Evolutionary conservation across 1,140 invertebrate species (phyloP).

Genomic region (Calosoma granatense): DNA sequence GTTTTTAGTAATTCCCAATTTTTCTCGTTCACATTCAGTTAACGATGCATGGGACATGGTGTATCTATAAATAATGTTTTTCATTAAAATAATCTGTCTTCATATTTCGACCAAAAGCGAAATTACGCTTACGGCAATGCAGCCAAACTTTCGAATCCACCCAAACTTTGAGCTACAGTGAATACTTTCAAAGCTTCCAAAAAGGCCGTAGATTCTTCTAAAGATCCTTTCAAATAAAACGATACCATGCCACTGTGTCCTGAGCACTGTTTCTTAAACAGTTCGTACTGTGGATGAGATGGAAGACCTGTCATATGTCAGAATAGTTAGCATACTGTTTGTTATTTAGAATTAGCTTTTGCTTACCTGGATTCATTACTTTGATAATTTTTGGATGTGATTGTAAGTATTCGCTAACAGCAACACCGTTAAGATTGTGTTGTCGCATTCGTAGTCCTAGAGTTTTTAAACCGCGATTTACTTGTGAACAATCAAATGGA

Average conservation of each 20-base stretch:
- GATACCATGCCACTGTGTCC: slow-evolving; percentile 86
- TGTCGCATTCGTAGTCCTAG: slow-evolving; percentile 62
- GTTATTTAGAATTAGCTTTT: background rate
- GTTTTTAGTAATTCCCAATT: slow-evolving; percentile 77
- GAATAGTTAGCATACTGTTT: slow-evolving; percentile 26
- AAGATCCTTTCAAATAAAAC: slow-evolving; percentile 71
- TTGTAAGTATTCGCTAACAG: slow-evolving; percentile 66
- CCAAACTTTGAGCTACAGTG: slow-evolving; percentile 63
- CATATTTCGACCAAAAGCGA: background rate
- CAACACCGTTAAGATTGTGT: slow-evolving; percentile 66
- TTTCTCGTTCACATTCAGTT: slow-evolving; percentile 54
- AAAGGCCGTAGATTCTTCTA: slow-evolving; percentile 63
- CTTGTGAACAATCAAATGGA: slow-evolving; percentile 70
- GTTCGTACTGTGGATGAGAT: slow-evolving; percentile 78
- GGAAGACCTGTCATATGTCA: slow-evolving; percentile 48
- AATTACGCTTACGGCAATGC: slow-evolving; percentile 67
- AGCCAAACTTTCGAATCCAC: slow-evolving; percentile 68
- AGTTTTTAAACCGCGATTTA: slow-evolving; percentile 71
- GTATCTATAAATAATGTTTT: no score
- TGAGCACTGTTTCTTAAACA: slow-evolving; percentile 67
- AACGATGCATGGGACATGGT: slow-evolving; percentile 77
- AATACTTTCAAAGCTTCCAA: slow-evolving; percentile 52
- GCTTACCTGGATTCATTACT: slow-evolving; percentile 61
- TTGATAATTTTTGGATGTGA: slow-evolving; percentile 52
- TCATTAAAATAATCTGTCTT: background rate